These are phyloP conservation scores for Bos indicus DNA, from an alignment of 2,113 vertebrate species.

Conservation along the genomic window DNA sequence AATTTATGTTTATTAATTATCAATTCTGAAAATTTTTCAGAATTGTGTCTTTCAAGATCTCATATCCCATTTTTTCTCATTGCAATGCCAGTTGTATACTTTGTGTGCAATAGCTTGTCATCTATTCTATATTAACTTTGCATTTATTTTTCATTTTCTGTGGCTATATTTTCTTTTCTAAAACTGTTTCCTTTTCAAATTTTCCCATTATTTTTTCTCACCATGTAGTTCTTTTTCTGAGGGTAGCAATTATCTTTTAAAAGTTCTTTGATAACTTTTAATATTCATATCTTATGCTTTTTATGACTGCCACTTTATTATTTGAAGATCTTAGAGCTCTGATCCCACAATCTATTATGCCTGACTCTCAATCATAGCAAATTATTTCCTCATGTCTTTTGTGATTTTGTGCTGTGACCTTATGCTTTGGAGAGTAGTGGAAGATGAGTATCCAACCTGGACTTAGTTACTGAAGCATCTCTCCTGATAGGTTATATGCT, in stretches of 20 bases:
- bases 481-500: neutral
- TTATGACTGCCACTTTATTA: neutral
- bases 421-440: neutral
- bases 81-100: neutral
- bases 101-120: accelerated
- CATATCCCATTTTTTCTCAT: neutral
- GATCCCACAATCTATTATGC: neutral
- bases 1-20: neutral
- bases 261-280: neutral
- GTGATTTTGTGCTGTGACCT: neutral
- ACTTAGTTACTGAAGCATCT: neutral
- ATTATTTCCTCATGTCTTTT: neutral
- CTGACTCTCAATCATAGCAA: neutral
- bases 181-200: neutral
- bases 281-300: neutral
- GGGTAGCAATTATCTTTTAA: neutral
- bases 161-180: neutral
- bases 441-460: neutral
- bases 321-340: neutral
- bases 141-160: neutral
- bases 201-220: neutral
- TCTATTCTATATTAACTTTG: neutral
- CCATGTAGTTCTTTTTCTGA: neutral
- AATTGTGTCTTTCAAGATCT: neutral
- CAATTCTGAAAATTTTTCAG: neutral